Evolutionary conservation across 2,797 vertebrate species (phyloP).

Genomic region (Prionace glauca): DNA sequence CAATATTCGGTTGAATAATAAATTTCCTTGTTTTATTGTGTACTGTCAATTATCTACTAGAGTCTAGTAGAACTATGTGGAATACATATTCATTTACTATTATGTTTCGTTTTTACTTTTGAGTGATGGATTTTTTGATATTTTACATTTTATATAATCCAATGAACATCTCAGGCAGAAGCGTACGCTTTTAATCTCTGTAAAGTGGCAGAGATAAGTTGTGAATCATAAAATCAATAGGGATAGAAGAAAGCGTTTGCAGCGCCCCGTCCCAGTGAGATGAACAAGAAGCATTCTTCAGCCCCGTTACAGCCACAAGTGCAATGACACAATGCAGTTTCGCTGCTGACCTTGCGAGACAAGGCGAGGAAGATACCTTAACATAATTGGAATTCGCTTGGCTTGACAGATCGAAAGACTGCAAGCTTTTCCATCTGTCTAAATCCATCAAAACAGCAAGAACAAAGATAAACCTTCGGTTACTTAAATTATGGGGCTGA

Average conservation of each 20-base stretch:
- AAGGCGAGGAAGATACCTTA: neutral
- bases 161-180: neutral
- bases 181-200: neutral
- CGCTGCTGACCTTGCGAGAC: neutral
- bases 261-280: neutral
- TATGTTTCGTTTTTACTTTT: neutral
- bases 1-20: neutral
- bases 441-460: neutral
- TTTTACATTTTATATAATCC: neutral
- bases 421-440: neutral
- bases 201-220: neutral
- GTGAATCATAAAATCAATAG: neutral
- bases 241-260: neutral
- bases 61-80: neutral
- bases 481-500: neutral
- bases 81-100: neutral
- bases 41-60: neutral
- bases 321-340: neutral
- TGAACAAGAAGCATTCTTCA: neutral
- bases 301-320: neutral
- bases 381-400: neutral
- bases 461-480: neutral
- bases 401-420: neutral
- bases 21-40: neutral
- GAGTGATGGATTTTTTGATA: neutral